Evolutionary conservation across 2,113 vertebrate species (phyloP).

Genomic region (Actinemys pallida): DNA sequence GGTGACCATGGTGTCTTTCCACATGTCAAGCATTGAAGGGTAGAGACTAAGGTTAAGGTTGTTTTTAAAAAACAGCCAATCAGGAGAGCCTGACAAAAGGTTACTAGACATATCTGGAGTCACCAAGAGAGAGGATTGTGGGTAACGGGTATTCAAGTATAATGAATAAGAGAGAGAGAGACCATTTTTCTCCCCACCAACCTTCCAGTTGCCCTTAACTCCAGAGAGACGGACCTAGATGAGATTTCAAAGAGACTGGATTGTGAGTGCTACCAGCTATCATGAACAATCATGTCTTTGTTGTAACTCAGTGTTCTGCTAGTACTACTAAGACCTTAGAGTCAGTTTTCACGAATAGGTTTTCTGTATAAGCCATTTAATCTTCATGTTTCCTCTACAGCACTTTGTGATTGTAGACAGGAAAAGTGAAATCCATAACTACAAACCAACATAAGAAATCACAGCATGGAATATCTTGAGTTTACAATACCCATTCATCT

Average conservation of each 20-base stretch:
- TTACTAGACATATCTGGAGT: background rate
- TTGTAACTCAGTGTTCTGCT: accelerated
- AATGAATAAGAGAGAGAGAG: background rate
- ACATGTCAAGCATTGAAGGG: too few relatives aligned
- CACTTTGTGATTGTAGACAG: background rate
- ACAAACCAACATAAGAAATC: background rate
- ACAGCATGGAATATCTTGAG: background rate
- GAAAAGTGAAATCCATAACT: background rate
- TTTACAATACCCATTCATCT: accelerated
- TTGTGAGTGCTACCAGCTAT: accelerated
- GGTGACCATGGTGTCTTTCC: background rate
- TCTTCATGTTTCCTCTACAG: background rate
- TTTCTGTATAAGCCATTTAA: background rate
- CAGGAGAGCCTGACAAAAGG: background rate
- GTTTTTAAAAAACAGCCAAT: background rate
- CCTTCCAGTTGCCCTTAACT: background rate
- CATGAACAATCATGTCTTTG: background rate
- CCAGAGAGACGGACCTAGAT: background rate
- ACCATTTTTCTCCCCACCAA: background rate
- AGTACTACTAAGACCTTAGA: accelerated
- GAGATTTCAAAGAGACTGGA: background rate
- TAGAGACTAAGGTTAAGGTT: background rate
- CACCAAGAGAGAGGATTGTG: background rate
- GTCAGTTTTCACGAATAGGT: background rate
- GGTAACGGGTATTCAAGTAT: background rate